phyloP scores from a whole-genome alignment of 2,888 invertebrate genomes.

The Zygothrica quintamaculata region DNA sequence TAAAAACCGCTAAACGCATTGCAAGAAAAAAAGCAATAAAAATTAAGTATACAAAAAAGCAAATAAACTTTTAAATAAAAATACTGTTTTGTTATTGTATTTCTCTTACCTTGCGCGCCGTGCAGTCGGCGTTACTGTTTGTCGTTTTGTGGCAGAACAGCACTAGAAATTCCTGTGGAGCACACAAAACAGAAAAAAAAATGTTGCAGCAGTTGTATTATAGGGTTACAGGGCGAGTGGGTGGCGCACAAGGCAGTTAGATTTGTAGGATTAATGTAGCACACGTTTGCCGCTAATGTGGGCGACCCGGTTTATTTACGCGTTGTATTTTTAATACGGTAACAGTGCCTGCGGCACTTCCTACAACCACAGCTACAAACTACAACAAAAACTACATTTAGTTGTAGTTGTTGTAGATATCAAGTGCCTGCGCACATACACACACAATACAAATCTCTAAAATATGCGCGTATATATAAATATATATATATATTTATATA shows the following conservation, averaged over 20 bases:
- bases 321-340: slow-evolving; percentile 50
- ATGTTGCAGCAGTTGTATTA: slow-evolving; percentile 34
- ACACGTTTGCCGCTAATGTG: slow-evolving; percentile 30
- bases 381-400: slow-evolving; percentile 36
- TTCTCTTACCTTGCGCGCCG: slow-evolving; percentile 30
- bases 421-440: slow-evolving; percentile 56
- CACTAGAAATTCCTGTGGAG: slow-evolving; percentile 49
- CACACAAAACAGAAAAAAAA: slow-evolving; percentile 40
- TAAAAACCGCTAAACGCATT: slow-evolving; percentile 43
- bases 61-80: slow-evolving; percentile 13
- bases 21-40: slow-evolving; percentile 18
- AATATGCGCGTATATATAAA: slow-evolving; percentile 9
- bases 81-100: slow-evolving; percentile 10
- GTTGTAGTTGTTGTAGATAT: slow-evolving; percentile 57
- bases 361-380: slow-evolving; percentile 41
- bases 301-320: slow-evolving; percentile 77
- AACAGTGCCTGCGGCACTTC: slow-evolving; percentile 69
- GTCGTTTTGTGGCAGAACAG: slow-evolving; percentile 27
- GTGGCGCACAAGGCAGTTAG: not conserved
- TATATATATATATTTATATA: no score
- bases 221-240: slow-evolving; percentile 6
- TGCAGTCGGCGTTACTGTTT: slow-evolving; percentile 36
- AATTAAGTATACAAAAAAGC: slow-evolving; percentile 25
- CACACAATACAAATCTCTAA: slow-evolving; percentile 28
- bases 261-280: slow-evolving; percentile 22